A percentile compares a stretch with the other conserved stretches of the same genome.
Evolutionary conservation across 2,113 vertebrate species (phyloP).

Genomic region (Dipodomys stephensi): DNA sequence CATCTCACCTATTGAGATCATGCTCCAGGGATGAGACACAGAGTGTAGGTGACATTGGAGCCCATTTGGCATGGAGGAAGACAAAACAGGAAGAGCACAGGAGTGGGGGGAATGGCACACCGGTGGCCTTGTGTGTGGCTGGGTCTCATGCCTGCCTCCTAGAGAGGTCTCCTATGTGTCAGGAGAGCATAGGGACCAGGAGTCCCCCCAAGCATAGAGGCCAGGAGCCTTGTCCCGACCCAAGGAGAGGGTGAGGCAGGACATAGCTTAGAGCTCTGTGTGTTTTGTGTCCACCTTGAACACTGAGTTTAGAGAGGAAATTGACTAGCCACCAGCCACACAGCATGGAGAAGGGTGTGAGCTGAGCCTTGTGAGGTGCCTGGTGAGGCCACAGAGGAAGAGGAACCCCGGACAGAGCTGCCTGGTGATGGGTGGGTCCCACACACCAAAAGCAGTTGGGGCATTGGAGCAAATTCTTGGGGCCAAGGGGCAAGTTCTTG

Average conservation of each 20-base stretch:
- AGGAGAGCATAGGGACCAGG: not conserved
- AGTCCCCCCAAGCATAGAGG: not conserved
- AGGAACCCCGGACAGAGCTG: conserved; percentile 19
- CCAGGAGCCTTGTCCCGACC: not conserved
- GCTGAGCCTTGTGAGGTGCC: not conserved
- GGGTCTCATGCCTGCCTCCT: not conserved
- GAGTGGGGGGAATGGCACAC: too few relatives aligned
- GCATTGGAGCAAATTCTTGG: not conserved
- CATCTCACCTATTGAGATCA: not conserved
- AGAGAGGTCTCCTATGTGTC: not conserved
- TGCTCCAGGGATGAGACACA: not conserved
- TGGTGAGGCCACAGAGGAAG: not conserved
- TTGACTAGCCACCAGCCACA: not conserved
- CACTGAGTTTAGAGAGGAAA: not conserved
- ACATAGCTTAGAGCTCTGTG: not conserved
- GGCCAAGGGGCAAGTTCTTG: not conserved
- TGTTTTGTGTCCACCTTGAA: too few relatives aligned
- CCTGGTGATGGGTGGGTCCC: not conserved
- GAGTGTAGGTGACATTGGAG: not conserved
- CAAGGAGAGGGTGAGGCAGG: not conserved
- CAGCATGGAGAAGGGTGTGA: not conserved
- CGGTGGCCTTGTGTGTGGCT: not conserved
- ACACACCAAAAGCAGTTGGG: not conserved
- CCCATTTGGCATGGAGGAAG: not conserved
- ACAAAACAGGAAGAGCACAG: not conserved